Base-by-base conservation (phyloP, 2,888 invertebrate genomes). In the Lamellibrachia columna region DNA sequence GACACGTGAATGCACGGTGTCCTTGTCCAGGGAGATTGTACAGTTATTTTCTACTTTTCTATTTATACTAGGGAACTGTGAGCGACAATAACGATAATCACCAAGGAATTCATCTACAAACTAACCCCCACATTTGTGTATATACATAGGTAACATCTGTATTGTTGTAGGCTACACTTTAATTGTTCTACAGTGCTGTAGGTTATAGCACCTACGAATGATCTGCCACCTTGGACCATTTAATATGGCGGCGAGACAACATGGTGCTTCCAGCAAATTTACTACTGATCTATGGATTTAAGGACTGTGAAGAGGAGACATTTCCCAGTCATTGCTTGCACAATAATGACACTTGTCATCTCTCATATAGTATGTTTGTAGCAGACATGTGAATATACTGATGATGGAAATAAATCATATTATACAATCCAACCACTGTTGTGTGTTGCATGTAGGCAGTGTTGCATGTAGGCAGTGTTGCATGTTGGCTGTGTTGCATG, bases 1-100 rank as follows among this genome's bases (percentile, higher is more conserved):
- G 75, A 75, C 75, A 75, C 75, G 3, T 75, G 75, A 75, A 75
- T 6, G 6, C 40, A 40, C 1, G 15, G 22, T 22, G 6, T 75
- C 15, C 22, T 6, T n/a, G 4, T 6, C 22, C 75, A 75, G 22
- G 22, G 75, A 75, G 75, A 75, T 75, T 75, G 22, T 75, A 58
- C 58, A 75, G 75, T 75, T 75, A 75, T 75, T 75, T 75, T 75
- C 22, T 75, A 75, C 75, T 75, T 75, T 75, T 75, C 75, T 75
- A 75, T 75, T 75, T 75, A 75, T 22, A 15, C 75, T 75, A 15
- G 22, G 22, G 22, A 22, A 75, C 75, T 75, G 75, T 6, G 75
- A 75, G 75, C 6, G 75, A 11, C 75, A 22, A n/a, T 75, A 75
- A 22, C 22, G 75, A 22, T 15, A 22, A 75, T 22, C 75, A 75